Percentiles rank a stretch among this genome's conserved stretches.
Conservation (phyloP, 1,140 invertebrate genomes). For the Hylyphantes graminicola region DNA sequence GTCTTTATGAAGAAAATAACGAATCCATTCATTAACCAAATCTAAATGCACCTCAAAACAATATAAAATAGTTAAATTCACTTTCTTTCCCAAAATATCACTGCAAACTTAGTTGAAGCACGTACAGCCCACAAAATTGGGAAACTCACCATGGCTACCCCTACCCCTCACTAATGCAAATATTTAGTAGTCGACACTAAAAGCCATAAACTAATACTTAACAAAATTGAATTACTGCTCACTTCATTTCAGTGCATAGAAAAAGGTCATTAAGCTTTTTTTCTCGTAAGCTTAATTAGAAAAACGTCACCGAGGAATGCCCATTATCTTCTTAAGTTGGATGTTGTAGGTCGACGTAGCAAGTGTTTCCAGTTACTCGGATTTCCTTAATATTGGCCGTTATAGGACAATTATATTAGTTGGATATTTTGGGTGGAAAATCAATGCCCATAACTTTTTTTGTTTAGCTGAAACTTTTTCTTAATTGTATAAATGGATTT, state of each 20-base stretch:
- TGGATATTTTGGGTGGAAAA: constrained; percentile 24
- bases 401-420: constrained; percentile 47
- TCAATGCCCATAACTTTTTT: background rate
- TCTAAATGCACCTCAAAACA: too few species aligned
- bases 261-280: constrained; percentile 38
- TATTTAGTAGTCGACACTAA: constrained; percentile 29
- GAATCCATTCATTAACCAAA: too few species aligned
- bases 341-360: background rate
- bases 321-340: constrained; percentile 52
- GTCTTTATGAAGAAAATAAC: too few species aligned
- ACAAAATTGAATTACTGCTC: constrained; percentile 14
- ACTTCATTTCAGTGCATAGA: constrained; percentile 3
- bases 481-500: too few species aligned
- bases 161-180: background rate
- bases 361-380: background rate
- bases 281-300: constrained; percentile 21
- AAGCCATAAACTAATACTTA: constrained; percentile 11
- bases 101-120: too few species aligned
- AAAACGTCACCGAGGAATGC: constrained; percentile 14
- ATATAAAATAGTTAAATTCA: too few species aligned
- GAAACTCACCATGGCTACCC: too few species aligned
- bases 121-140: too few species aligned
- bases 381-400: constrained; percentile 32
- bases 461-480: too few species aligned
- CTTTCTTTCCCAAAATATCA: too few species aligned